Evolutionary conservation across 1,140 invertebrate genomes (phyloP), one percentile per base, ranked within the genome.

Genomic region (Galendromus occidentalis): DNA sequence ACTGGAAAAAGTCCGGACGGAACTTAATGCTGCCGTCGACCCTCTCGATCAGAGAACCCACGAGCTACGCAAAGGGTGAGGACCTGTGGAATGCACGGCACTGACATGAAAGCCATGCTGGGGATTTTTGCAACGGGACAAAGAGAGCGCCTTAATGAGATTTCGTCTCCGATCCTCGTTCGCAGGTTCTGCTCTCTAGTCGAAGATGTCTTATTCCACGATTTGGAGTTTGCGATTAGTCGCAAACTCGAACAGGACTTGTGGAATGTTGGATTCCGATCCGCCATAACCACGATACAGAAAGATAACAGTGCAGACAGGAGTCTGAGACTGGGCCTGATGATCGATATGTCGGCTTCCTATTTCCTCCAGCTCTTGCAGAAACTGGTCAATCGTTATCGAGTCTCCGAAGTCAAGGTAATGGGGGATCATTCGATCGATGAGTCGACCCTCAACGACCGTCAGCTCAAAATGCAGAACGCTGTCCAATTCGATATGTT

Each of bases 231-330:
- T 80, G 86, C 87, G n/a, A 76, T 90, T 70, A 86, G 89, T 75
- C 85, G 86, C 72, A 89, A 89, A 78, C 85, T 89, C 22, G 88
- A 91, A 74, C 87, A 88, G 73, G 87, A 90, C 71, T 76, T 91
- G 67, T 91, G 88, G 88, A 91, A 87, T 74, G 79, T 86, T 73
- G 86, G 86, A 14, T 89, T 90, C 77, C 89, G 89, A 74, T 87
- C 87, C 75, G 85, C 87, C 74, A 91, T 91, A 74, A 84, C 82
- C 67, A 80, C 80, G 25, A 75, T 89, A 44, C 87, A 89, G 72
- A 80, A 80, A 22, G 81, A 84, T 65, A 80, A 82, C 9, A 86
- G 85, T 9, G 2, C 22, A 0, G 51, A 59, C 2, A 33, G 51
- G 2, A 17, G 25, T 33, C 51, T 59, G 25, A 59, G 33, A 1